Percentiles rank a stretch among this genome's conserved stretches.
phyloP scores from a whole-genome alignment of 2,113 vertebrate species.

The Chrysemys picta region DNA sequence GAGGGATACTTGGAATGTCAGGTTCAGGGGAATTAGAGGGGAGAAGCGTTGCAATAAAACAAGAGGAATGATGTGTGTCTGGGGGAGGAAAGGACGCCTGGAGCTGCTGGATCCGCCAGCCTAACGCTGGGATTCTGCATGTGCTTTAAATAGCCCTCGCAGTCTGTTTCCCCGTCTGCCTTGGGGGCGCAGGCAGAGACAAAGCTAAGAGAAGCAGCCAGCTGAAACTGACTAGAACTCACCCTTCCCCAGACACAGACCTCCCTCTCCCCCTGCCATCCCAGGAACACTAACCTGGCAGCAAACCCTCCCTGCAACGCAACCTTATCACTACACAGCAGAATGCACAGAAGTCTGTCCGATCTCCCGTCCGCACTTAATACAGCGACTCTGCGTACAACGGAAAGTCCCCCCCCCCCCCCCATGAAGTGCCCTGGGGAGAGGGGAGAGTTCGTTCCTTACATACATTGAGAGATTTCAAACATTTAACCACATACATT shows the following conservation, averaged over 20 bases:
- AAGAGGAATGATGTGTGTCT: neutral
- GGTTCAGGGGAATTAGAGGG: neutral
- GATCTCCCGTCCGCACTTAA: neutral
- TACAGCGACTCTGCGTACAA: no score
- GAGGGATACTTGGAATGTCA: neutral
- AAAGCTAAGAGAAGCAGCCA: neutral
- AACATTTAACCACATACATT: no score
- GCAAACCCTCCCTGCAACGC: neutral
- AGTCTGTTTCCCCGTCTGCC: neutral
- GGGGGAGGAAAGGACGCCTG: neutral
- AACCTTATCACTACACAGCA: no score
- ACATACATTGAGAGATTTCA: neutral
- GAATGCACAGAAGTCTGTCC: no score
- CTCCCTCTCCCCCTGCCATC: neutral
- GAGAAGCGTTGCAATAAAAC: neutral
- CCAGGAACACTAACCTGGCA: neutral
- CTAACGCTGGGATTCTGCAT: neutral
- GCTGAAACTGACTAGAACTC: neutral
- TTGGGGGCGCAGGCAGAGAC: neutral
- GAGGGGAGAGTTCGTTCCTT: no score
- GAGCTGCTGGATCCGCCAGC: neutral
- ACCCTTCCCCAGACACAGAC: neutral
- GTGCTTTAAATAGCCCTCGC: slow-evolving; percentile 11
- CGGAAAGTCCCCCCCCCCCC: neutral
- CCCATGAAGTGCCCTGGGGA: no score